These are phyloP conservation scores for Distichodus sexfasciatus DNA, from an alignment of 2,797 vertebrate genomes.

Conservation along the genomic window DNA sequence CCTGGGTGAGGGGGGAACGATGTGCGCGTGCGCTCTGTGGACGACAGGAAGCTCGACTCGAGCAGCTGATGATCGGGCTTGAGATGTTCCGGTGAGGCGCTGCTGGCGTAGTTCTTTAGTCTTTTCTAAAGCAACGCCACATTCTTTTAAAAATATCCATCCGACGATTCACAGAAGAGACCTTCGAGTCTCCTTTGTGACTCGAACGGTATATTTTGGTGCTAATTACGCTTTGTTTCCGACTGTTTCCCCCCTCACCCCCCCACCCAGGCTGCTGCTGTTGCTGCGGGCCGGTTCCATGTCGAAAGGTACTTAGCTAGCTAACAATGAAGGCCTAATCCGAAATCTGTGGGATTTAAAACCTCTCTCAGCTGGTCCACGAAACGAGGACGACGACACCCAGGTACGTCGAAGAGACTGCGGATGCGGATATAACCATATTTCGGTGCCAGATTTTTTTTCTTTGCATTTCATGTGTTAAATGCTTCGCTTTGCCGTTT, in stretches of 20 bases:
- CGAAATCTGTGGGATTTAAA: slow-evolving; percentile 49
- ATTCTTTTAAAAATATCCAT: background rate
- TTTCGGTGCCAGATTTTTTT: no score
- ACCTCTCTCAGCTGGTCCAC: slow-evolving; percentile 33
- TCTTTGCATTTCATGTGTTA: no score
- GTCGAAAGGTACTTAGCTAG: slow-evolving; percentile 29
- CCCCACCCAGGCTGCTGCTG: slow-evolving; percentile 23
- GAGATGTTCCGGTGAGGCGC: slow-evolving; percentile 44
- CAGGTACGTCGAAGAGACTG: slow-evolving; percentile 41
- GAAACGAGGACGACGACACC: slow-evolving; percentile 24
- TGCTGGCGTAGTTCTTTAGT: no score
- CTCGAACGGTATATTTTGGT: slow-evolving; percentile 24
- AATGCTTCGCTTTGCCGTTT: background rate
- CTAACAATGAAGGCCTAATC: slow-evolving; percentile 59
- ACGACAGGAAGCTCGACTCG: slow-evolving; percentile 49
- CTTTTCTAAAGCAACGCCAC: no score
- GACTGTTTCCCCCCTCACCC: no score
- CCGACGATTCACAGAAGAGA: background rate
- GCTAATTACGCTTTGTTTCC: slow-evolving; percentile 33
- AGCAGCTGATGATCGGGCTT: slow-evolving; percentile 54
- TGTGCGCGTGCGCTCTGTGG: background rate
- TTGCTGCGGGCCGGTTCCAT: slow-evolving; percentile 41
- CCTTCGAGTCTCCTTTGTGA: background rate
- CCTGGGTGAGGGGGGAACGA: background rate
- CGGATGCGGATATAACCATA: background rate